A percentile compares a stretch with the other conserved stretches of the same genome.
Conservation (phyloP, 2,113 vertebrate species). For the Thalassarche chlororhynchos region DNA sequence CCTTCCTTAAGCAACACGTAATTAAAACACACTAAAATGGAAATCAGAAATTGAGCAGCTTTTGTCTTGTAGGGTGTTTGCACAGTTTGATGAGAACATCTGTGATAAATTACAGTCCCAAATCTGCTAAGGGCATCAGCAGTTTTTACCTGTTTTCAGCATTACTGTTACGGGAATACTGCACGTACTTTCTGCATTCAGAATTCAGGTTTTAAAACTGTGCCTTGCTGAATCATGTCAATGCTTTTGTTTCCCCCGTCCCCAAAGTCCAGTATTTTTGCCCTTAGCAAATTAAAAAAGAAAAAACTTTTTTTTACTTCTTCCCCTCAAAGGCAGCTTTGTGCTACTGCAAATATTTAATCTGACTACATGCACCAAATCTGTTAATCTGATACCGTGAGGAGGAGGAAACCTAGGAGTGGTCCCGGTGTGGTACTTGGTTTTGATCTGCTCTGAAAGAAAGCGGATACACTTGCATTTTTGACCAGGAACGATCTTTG, state of each 20-base stretch:
- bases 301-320: background rate
- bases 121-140: slow-evolving; percentile 79
- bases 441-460: slow-evolving; percentile 55
- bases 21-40: slow-evolving; percentile 58
- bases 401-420: slow-evolving; percentile 62
- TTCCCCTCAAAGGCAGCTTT: slow-evolving; percentile 56
- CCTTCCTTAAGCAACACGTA: slow-evolving; percentile 23
- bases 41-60: slow-evolving; percentile 64
- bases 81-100: slow-evolving; percentile 77
- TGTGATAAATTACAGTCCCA: slow-evolving; percentile 76
- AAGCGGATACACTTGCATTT: slow-evolving; percentile 60
- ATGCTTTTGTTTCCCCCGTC: slow-evolving; percentile 43
- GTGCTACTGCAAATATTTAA: slow-evolving; percentile 65
- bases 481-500: slow-evolving; percentile 46
- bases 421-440: slow-evolving; percentile 47
- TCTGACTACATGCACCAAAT: slow-evolving; percentile 50
- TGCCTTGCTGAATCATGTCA: slow-evolving; percentile 36
- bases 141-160: slow-evolving; percentile 75
- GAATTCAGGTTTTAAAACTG: slow-evolving; percentile 31
- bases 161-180: slow-evolving; percentile 69
- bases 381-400: slow-evolving; percentile 50
- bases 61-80: slow-evolving; percentile 59
- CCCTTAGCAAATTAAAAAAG: background rate
- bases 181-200: slow-evolving; percentile 16
- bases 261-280: slow-evolving; percentile 43